Percentiles rank a stretch among this genome's conserved stretches.
These are phyloP conservation scores for Altica lythri DNA, from an alignment of 2,888 invertebrate species.

Conservation along the genomic window DNA sequence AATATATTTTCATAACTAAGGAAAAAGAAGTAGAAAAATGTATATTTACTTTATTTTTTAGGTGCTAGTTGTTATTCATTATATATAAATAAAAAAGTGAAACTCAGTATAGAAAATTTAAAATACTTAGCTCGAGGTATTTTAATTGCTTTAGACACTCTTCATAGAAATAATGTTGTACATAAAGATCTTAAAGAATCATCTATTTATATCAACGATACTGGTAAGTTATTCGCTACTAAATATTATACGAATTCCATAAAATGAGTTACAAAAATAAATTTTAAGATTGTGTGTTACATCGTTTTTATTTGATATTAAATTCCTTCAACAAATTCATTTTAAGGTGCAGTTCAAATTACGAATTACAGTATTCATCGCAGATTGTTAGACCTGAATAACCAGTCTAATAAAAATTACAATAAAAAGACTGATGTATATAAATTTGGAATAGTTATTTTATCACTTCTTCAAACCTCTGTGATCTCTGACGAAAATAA, in stretches of 20 bases:
- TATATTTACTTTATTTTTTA: constrained; percentile 39
- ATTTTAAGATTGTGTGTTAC: too few species aligned
- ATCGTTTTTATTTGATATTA: constrained; percentile 8
- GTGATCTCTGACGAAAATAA: constrained; percentile 56
- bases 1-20: too few species aligned
- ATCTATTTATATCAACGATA: constrained; percentile 73
- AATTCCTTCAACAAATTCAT: not conserved
- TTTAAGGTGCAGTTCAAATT: constrained; percentile 62
- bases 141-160: constrained; percentile 73
- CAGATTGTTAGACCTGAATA: constrained; percentile 63
- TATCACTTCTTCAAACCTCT: constrained; percentile 67
- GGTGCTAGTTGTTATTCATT: constrained; percentile 56
- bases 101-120: constrained; percentile 62
- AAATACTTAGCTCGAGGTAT: constrained; percentile 73
- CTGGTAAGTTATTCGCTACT: constrained; percentile 55
- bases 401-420: constrained; percentile 53
- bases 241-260: too few species aligned
- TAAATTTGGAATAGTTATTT: constrained; percentile 70
- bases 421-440: constrained; percentile 76
- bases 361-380: constrained; percentile 75
- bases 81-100: constrained; percentile 60
- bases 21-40: too few species aligned
- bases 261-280: too few species aligned
- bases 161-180: constrained; percentile 81
- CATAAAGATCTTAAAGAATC: constrained; percentile 81